These are phyloP conservation scores for Drosophila ironensis DNA, from an alignment of 1,140 invertebrate species.

Conservation along the genomic window DNA sequence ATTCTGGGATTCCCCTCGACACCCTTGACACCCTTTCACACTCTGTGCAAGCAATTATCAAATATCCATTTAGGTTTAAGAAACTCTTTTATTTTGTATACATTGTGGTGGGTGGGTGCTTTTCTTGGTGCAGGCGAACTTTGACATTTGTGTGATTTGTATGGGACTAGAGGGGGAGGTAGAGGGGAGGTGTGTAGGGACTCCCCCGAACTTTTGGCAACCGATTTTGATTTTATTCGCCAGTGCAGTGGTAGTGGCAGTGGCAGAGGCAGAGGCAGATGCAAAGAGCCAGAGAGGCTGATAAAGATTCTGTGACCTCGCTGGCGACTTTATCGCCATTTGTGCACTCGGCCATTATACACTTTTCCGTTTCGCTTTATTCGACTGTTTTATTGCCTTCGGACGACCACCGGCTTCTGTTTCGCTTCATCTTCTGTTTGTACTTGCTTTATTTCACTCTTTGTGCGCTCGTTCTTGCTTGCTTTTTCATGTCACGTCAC, in stretches of 20 bases:
- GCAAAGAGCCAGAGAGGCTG: no score
- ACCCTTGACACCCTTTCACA: no score
- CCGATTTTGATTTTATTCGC: constrained; percentile 35
- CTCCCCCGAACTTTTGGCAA: constrained; percentile 37
- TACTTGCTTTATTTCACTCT: constrained; percentile 41
- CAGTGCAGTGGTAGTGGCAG: no score
- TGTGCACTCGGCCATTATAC: constrained; percentile 31
- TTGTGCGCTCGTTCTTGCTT: constrained; percentile 39
- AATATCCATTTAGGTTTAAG: no score
- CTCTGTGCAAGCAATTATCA: no score
- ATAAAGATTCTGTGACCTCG: constrained; percentile 41
- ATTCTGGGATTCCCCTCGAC: no score
- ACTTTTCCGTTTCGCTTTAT: no score
- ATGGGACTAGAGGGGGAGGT: background rate
- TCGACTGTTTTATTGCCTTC: no score
- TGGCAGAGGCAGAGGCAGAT: no score
- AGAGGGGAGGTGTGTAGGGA: background rate
- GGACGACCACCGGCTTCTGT: constrained; percentile 53
- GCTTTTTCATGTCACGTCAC: constrained; percentile 70
- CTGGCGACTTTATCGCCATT: background rate
- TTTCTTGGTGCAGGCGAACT: constrained; percentile 20
- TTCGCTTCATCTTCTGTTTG: constrained; percentile 38
- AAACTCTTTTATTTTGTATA: no score
- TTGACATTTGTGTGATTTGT: constrained; percentile 49
- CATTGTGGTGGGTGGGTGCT: no score